Conservation (phyloP, 1,140 invertebrate genomes). For the Anoplolepis gracilipes region DNA sequence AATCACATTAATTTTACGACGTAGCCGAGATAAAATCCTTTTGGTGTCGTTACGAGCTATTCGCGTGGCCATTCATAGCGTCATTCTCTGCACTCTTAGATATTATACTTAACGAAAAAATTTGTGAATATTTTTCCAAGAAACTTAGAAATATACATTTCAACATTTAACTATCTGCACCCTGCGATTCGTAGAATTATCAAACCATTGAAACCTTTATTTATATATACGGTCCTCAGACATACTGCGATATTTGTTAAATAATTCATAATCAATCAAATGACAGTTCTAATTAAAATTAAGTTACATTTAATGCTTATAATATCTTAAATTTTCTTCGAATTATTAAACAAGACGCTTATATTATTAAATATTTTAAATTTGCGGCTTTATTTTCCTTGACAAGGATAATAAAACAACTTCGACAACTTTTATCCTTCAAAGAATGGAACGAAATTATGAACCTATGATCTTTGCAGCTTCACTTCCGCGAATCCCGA, state of each 20-base stretch:
- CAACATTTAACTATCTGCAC: not conserved
- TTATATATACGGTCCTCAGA: conserved; percentile 3
- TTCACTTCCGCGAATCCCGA: not conserved
- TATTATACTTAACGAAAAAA: conserved; percentile 55
- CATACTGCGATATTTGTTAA: not conserved
- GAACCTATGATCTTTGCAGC: not conserved
- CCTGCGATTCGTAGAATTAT: not conserved
- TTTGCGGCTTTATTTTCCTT: not conserved
- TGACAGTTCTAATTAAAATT: not conserved
- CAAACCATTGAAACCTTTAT: conserved; percentile 22
- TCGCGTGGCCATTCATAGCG: conserved; percentile 40
- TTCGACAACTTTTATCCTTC: not conserved
- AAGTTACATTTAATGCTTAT: not conserved
- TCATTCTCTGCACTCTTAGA: conserved; percentile 72
- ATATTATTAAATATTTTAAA: not conserved
- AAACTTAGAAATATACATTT: conserved; percentile 10
- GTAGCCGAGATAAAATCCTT: not conserved
- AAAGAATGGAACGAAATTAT: not conserved
- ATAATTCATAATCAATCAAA: not conserved
- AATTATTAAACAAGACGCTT: not conserved
- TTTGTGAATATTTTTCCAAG: not conserved
- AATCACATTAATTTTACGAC: not conserved
- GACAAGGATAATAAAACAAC: not conserved
- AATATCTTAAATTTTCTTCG: not conserved
- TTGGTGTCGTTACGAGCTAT: not conserved